A percentile compares a stretch with the other conserved stretches of the same genome.
phyloP scores from a whole-genome alignment of 2,888 invertebrate genomes.

The Chymomyza fuscimana region DNA sequence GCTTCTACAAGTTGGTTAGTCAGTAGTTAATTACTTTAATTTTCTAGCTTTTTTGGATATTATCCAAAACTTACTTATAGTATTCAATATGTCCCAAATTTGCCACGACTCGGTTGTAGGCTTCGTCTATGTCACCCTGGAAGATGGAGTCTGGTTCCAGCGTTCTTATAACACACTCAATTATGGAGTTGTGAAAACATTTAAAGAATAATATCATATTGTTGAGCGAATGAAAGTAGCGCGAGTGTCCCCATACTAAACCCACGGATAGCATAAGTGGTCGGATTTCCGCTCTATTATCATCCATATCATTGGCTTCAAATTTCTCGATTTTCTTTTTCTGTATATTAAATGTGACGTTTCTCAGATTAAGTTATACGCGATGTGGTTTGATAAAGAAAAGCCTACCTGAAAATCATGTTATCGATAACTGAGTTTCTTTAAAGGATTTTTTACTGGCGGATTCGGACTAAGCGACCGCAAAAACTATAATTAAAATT shows the following conservation, averaged over 20 bases:
- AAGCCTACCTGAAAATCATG: too few relatives aligned
- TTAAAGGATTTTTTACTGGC: too few relatives aligned
- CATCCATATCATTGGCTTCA: constrained; percentile 86
- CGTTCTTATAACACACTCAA: constrained; percentile 86
- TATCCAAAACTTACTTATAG: constrained; percentile 81
- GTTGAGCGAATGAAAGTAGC: constrained; percentile 85
- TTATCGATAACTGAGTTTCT: too few relatives aligned
- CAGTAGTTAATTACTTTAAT: neutral
- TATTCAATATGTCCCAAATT: constrained; percentile 81
- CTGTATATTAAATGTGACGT: constrained; percentile 39
- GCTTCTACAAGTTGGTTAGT: constrained; percentile 50
- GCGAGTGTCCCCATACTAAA: constrained; percentile 91
- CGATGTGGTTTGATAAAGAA: too few relatives aligned
- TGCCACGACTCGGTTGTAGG: constrained; percentile 82
- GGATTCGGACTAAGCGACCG: too few relatives aligned
- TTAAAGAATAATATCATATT: constrained; percentile 87
- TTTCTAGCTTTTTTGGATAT: neutral
- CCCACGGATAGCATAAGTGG: constrained; percentile 90
- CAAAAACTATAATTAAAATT: too few relatives aligned
- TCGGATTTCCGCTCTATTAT: constrained; percentile 82
- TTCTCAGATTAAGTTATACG: neutral
- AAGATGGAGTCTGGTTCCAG: constrained; percentile 90
- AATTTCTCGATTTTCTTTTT: constrained; percentile 85
- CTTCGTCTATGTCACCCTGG: constrained; percentile 91
- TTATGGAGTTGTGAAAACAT: constrained; percentile 90